These are phyloP conservation scores for Sakesphorus luctuosus DNA, from an alignment of 2,113 vertebrate genomes.

Conservation along the genomic window DNA sequence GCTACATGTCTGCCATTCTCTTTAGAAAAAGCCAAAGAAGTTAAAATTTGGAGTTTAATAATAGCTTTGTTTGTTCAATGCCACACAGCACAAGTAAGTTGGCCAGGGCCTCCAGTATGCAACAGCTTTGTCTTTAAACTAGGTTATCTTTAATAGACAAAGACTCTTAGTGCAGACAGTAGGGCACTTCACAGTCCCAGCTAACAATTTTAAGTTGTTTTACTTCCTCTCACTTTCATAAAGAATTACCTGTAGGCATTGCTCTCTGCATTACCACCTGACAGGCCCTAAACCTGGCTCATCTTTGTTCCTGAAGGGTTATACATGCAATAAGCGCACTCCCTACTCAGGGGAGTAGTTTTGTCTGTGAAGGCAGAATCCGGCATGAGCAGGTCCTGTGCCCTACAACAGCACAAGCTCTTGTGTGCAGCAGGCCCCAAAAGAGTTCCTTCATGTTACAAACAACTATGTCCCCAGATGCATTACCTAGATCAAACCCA, in stretches of 20 bases:
- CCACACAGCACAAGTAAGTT: neutral
- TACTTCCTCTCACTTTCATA: neutral
- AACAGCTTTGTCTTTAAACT: neutral
- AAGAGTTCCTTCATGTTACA: fast-evolving
- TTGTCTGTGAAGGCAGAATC: neutral
- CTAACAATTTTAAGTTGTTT: neutral
- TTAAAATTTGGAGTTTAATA: neutral
- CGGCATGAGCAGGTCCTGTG: neutral
- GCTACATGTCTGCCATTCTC: neutral
- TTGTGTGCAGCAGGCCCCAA: neutral
- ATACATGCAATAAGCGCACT: fast-evolving
- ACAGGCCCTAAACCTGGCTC: neutral
- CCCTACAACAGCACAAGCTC: neutral
- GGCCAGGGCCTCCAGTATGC: neutral
- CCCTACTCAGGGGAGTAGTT: neutral
- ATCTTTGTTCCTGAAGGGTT: neutral
- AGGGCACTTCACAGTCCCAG: neutral
- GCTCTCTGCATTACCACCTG: neutral
- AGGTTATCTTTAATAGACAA: neutral
- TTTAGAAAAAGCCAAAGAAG: neutral
- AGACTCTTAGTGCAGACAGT: neutral
- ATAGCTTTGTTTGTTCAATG: neutral
- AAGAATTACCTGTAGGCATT: neutral
- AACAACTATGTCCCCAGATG: neutral
- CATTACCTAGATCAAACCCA: neutral